Evolutionary conservation across 2,797 vertebrate species (phyloP), one percentile per base, ranked within the genome.

Genomic region (Falco biarmicus): DNA sequence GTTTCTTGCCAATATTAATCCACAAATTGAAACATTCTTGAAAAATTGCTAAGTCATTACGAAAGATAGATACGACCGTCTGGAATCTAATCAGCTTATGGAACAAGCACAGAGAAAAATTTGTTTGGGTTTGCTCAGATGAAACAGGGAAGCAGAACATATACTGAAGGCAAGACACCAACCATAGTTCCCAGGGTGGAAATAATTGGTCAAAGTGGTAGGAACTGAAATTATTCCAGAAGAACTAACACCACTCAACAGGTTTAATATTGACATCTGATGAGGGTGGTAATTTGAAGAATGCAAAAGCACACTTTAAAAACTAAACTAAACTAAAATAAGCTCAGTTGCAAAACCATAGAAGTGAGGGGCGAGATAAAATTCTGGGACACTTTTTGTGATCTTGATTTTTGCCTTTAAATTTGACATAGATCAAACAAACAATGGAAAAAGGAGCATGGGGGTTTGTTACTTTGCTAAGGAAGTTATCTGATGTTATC

Each of bases 351-450:
- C 12, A 68, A 86, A 89, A 47, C 34, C 54, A 26, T 13, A 76
- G 66, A 95, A 88, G 63, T 76, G 29, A 82, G 15, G 24, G 7
- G 28, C 24, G 81, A 94, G 53, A 70, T 79, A 83, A 93, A 86
- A 95, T 89, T 85, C n/a, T 82, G 63, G 39, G 28, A 60, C 2
- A 0, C 25, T 45, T 83, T 78, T 48, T 0, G 0, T 84, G 7
- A 61, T 71, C 60, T 61, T 86, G 64, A 54, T 21, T 92, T 89
- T 91, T 94, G 61, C 64, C 85, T 95, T 93, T 92, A 83, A 93
- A 74, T 90, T 82, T 71, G 43, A 50, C 0, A 0, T 69, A 89
- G 64, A 89, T 20, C 32, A 84, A 91, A 81, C 81, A 63, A 84
- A 68, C 61, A 94, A 85, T 18, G 17, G 86, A 93, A 80, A 95